These are phyloP conservation scores for Wiebesia pumilae DNA, from an alignment of 1,140 invertebrate species.

Conservation along the genomic window DNA sequence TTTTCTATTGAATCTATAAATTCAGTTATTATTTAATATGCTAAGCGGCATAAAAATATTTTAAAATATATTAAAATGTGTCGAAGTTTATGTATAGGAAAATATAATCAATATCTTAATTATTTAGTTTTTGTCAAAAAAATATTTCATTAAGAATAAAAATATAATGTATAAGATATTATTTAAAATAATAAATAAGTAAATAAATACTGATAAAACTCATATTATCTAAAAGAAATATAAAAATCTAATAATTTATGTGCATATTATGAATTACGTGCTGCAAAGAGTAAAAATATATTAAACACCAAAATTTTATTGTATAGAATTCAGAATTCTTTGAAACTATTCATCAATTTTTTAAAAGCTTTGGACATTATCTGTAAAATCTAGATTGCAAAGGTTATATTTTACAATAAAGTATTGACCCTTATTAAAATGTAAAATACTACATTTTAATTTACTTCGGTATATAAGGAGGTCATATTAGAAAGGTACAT, in stretches of 20 bases:
- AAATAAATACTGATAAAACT: no score
- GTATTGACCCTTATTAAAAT: neutral
- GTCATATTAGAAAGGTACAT: neutral
- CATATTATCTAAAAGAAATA: neutral
- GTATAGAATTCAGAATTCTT: neutral
- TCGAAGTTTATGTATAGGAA: neutral
- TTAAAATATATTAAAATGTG: neutral
- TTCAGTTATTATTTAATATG: neutral
- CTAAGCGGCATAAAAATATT: neutral
- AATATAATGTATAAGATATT: no score
- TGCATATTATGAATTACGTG: neutral
- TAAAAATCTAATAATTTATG: neutral
- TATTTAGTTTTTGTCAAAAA: no score
- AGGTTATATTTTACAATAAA: neutral
- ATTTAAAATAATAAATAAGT: no score
- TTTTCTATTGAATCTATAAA: neutral
- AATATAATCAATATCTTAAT: neutral
- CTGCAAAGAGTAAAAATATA: neutral
- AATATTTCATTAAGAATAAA: no score
- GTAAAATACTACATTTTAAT: neutral
- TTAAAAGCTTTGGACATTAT: neutral
- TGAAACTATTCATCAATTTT: neutral
- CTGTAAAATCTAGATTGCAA: neutral
- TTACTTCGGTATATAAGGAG: neutral
- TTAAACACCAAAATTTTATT: neutral